Percentiles rank a stretch among this genome's conserved stretches.
Evolutionary conservation across 1,140 invertebrate genomes (phyloP).

Genomic region (Stenopsyche tienmushanensis): DNA sequence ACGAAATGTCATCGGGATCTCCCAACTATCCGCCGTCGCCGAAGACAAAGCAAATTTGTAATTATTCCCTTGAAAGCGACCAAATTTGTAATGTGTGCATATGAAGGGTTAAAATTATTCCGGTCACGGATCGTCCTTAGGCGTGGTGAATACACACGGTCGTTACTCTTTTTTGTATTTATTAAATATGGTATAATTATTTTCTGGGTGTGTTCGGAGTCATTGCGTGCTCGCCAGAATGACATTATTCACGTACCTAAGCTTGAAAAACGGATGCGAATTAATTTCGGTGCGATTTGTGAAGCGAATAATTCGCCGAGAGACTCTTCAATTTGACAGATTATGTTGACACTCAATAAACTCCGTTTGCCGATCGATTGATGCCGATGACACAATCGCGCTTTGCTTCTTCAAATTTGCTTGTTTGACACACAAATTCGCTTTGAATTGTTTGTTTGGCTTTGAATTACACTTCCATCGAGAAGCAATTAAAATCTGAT

Average conservation of each 20-base stretch:
- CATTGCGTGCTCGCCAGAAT: background rate
- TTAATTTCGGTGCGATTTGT: background rate
- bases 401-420: no score
- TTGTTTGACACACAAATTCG: no score
- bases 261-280: background rate
- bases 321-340: no score
- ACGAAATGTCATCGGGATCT: no score
- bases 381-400: background rate
- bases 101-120: background rate
- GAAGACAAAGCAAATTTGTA: no score
- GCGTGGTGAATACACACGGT: background rate
- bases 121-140: background rate
- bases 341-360: background rate
- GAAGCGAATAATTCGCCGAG: background rate
- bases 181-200: conserved; percentile 5
- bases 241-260: background rate
- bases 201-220: background rate
- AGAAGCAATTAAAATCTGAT: no score
- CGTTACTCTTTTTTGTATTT: background rate
- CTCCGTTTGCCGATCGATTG: background rate
- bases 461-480: no score
- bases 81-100: no score
- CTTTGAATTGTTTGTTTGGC: no score
- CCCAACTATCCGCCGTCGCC: no score
- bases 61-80: no score